Percentiles rank a stretch among this genome's conserved stretches.
Evolutionary conservation across 1,140 invertebrate species (phyloP).

Genomic region (Dendroctonus ponderosae): DNA sequence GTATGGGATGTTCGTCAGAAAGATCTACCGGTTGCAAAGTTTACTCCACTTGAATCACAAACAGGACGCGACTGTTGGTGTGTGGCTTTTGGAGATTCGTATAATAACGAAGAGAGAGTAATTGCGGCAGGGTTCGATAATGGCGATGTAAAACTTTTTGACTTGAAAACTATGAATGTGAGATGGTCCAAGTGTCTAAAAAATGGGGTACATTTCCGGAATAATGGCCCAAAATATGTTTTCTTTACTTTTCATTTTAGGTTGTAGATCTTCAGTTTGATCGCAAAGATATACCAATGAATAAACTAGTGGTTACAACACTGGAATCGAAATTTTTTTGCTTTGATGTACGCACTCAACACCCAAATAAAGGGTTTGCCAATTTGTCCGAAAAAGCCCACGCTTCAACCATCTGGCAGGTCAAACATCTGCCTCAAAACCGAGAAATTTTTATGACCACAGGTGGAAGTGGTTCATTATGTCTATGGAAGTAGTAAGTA

Average conservation of each 20-base stretch:
- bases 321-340: slow-evolving; percentile 91
- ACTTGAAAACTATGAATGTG: slow-evolving; percentile 80
- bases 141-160: slow-evolving; percentile 94
- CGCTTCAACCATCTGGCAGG: slow-evolving; percentile 83
- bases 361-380: slow-evolving; percentile 85
- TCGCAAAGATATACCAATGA: slow-evolving; percentile 91
- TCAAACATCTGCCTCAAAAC: slow-evolving; percentile 88
- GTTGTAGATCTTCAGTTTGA: slow-evolving; percentile 91
- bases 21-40: slow-evolving; percentile 82
- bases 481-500: slow-evolving; percentile 89
- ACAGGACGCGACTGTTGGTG: slow-evolving; percentile 79
- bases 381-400: slow-evolving; percentile 68
- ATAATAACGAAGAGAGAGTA: slow-evolving; percentile 78
- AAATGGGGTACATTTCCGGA: slow-evolving; percentile 72
- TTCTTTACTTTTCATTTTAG: slow-evolving; percentile 48
- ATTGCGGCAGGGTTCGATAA: slow-evolving; percentile 94
- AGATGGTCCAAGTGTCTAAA: slow-evolving; percentile 91
- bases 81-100: slow-evolving; percentile 85
- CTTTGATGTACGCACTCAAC: slow-evolving; percentile 85
- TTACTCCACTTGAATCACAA: slow-evolving; percentile 66
- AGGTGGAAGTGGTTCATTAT: slow-evolving; percentile 82
- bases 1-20: slow-evolving; percentile 94
- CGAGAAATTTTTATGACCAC: slow-evolving; percentile 90
- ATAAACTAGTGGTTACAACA: slow-evolving; percentile 90
- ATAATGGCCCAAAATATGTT: neutral